A percentile compares a stretch with the other conserved stretches of the same genome.
phyloP scores from a whole-genome alignment of 1,140 invertebrate genomes.

The Drosophila mauritiana region DNA sequence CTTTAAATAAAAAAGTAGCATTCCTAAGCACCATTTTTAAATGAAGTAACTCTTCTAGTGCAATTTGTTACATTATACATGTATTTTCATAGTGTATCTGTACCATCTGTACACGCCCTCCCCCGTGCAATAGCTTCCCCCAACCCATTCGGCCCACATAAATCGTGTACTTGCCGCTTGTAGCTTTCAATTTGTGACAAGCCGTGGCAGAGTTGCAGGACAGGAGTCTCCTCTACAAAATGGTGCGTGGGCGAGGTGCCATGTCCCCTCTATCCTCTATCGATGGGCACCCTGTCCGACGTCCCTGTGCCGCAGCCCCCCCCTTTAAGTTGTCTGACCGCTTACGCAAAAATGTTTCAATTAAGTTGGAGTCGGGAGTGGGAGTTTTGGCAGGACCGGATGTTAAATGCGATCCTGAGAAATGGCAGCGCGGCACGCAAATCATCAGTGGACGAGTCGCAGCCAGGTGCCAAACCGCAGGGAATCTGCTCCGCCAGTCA shows the following conservation, averaged over 20 bases:
- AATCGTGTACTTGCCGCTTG: constrained; percentile 82
- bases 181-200: constrained; percentile 82
- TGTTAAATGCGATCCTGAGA: constrained; percentile 68
- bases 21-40: no score
- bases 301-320: neutral
- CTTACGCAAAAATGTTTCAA: constrained; percentile 82
- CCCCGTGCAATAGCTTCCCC: neutral
- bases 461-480: constrained; percentile 69
- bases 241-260: constrained; percentile 65
- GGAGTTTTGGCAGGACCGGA: constrained; percentile 52
- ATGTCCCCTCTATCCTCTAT: constrained; percentile 10
- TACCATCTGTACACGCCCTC: neutral
- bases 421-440: constrained; percentile 75
- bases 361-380: constrained; percentile 46
- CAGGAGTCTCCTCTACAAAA: constrained; percentile 66
- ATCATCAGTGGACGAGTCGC: constrained; percentile 59
- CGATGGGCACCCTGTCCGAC: no score
- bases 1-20: no score
- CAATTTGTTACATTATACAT: no score
- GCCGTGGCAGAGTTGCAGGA: constrained; percentile 44
- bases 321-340: constrained; percentile 52
- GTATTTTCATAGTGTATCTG: neutral
- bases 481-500: constrained; percentile 20
- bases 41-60: no score
- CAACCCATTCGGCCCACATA: constrained; percentile 69